phyloP scores from a whole-genome alignment of 2,888 invertebrate genomes.

The Calliphora vomitoria region DNA sequence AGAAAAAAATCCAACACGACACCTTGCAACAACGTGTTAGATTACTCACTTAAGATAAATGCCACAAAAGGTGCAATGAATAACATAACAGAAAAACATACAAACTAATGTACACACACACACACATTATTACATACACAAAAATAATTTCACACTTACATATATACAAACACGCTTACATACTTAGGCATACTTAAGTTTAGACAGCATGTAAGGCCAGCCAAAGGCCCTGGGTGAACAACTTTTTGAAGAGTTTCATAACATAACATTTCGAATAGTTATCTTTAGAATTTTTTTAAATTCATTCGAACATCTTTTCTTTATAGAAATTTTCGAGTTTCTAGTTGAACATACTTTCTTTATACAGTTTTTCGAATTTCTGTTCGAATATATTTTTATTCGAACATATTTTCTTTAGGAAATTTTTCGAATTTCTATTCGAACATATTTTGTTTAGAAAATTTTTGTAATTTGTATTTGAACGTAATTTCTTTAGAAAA shows the following conservation, averaged over 20 bases:
- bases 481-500: too few species aligned
- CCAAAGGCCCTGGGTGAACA: not conserved
- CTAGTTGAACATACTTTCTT: too few species aligned
- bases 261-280: too few species aligned
- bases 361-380: too few species aligned
- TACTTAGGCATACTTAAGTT: not conserved
- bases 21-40: slow-evolving; percentile 77
- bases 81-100: slow-evolving; percentile 59
- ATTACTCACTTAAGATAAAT: slow-evolving; percentile 76
- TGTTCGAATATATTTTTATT: too few species aligned
- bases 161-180: not conserved
- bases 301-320: too few species aligned
- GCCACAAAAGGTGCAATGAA: slow-evolving; percentile 73
- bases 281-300: too few species aligned
- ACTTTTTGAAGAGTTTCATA: not conserved
- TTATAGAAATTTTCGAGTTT: too few species aligned
- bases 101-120: not conserved
- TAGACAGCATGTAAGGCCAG: not conserved
- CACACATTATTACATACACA: not conserved
- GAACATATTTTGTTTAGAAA: too few species aligned
- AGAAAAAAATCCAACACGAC: slow-evolving; percentile 70
- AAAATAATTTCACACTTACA: slow-evolving; percentile 42
- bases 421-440: too few species aligned
- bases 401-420: too few species aligned
- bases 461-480: too few species aligned